Evolutionary conservation across 2,797 vertebrate species (phyloP).

Genomic region (Eidolon dupreanum): DNA sequence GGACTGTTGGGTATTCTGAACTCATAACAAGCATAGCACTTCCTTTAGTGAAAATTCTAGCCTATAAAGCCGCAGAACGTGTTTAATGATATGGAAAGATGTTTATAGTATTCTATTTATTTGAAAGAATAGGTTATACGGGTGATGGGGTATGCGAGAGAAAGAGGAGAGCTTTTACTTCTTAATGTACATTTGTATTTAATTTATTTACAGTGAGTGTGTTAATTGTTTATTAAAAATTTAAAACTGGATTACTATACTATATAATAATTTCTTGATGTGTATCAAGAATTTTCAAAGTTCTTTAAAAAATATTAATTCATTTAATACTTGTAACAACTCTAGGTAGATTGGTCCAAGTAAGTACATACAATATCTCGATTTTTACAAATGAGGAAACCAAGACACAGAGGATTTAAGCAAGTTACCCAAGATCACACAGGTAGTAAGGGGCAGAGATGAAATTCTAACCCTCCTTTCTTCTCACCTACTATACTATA

Average conservation of each 20-base stretch:
- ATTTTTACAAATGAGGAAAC: slow-evolving; percentile 30
- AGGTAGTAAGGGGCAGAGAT: neutral
- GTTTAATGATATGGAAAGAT: neutral
- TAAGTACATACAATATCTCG: neutral
- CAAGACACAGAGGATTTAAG: neutral
- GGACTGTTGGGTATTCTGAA: neutral
- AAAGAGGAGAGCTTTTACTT: neutral
- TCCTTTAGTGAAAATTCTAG: neutral
- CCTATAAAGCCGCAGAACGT: neutral
- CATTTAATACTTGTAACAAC: neutral
- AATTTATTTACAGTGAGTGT: slow-evolving; percentile 5
- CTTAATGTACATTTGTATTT: neutral
- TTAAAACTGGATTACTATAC: neutral
- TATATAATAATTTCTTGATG: slow-evolving; percentile 8
- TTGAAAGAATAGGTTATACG: neutral
- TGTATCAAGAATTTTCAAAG: neutral
- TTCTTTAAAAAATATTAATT: slow-evolving; percentile 28
- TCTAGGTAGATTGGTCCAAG: neutral
- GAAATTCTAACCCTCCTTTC: neutral
- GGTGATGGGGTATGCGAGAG: neutral
- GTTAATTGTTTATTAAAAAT: slow-evolving; percentile 42
- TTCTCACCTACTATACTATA: neutral
- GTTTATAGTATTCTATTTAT: neutral
- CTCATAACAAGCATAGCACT: neutral
- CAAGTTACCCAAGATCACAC: neutral